Evolutionary conservation across 1,140 invertebrate species (phyloP), one percentile per base, ranked within the genome.

Genomic region (Drosophila gunungcola): DNA sequence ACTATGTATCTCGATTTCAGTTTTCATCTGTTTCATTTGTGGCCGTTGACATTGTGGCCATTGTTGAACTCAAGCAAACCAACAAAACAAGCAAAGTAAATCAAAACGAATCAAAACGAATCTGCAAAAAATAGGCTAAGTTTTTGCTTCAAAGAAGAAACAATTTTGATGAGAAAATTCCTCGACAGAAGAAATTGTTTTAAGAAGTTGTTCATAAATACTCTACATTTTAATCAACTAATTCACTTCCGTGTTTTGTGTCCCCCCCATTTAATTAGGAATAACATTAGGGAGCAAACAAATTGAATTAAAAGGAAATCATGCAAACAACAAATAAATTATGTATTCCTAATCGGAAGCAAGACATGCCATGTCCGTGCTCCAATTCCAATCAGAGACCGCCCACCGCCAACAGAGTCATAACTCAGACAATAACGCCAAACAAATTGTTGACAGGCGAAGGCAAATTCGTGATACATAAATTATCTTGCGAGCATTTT

Each of bases 271-370:
- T 69, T 45, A 13, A 54, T 69, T 55, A 70, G 36, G 42, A 46
- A 67, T 46, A 32, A 54, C 27, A 48, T 5, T 53, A 21, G 11
- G 25, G 11, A 21, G 32, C 10, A 72, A 70, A 41, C 49, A 57
- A 57, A 70, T 70, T 57, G 39, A 75, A 75, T 75, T 75, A 72
- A 55, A 53, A 34, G 36, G 56, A 75, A 80, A 70, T 76, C 78
- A 80, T 76, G 78, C 76, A 79, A 80, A 48, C 46, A 72, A 25
- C 57, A 45, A 49, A 86, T 86, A 79, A 80, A 86, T 83, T 88
- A 88, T 88, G 68, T 67, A 86, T 83, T 86, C 67, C 81, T 79
- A 79, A 86, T 88, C 83, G 83, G 76, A 65, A 49, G 48, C 76
- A 58, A 60, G 51, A 34, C 58, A 68, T 60, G 73, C 43, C 73